Percentiles rank a stretch among this genome's conserved stretches.
Evolutionary conservation across 2,113 vertebrate genomes (phyloP).

Genomic region (Anguilla rostrata): DNA sequence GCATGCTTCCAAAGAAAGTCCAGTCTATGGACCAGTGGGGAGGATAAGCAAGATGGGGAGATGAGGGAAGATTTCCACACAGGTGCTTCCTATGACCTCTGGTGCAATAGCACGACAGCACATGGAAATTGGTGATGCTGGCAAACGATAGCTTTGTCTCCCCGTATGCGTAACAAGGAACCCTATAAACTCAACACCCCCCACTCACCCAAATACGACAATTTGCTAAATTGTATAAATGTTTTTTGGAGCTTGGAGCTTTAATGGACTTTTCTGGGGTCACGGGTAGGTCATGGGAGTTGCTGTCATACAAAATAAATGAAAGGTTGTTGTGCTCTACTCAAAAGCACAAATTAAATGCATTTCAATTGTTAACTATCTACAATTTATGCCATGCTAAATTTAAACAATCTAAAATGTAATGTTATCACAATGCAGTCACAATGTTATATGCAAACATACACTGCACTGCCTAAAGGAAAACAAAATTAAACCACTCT

Average conservation of each 20-base stretch:
- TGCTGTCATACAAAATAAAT: slow-evolving; percentile 58
- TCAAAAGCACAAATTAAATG: not conserved
- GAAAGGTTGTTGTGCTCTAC: slow-evolving; percentile 47
- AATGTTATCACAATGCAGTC: not conserved
- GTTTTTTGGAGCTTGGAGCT: slow-evolving; percentile 70
- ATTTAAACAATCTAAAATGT: not conserved
- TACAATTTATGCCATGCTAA: not conserved
- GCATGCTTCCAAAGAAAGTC: slow-evolving; percentile 78
- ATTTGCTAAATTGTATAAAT: slow-evolving; percentile 76
- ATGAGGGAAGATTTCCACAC: slow-evolving; percentile 63
- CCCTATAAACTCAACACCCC: slow-evolving; percentile 59
- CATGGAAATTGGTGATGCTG: slow-evolving; percentile 61
- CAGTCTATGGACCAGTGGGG: slow-evolving; percentile 73
- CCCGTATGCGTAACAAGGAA: slow-evolving; percentile 66
- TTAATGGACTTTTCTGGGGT: slow-evolving; percentile 72
- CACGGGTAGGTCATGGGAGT: slow-evolving; percentile 60
- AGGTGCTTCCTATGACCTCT: slow-evolving; percentile 85
- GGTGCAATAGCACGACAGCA: slow-evolving; percentile 65
- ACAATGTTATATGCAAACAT: not conserved
- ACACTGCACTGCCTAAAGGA: not conserved
- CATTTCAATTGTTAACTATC: not conserved
- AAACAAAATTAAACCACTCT: not conserved
- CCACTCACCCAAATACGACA: slow-evolving; percentile 53
- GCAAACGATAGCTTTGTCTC: slow-evolving; percentile 12
- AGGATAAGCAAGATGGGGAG: slow-evolving; percentile 65